Conservation (phyloP, 2,797 vertebrate genomes). For the Anabas testudineus region DNA sequence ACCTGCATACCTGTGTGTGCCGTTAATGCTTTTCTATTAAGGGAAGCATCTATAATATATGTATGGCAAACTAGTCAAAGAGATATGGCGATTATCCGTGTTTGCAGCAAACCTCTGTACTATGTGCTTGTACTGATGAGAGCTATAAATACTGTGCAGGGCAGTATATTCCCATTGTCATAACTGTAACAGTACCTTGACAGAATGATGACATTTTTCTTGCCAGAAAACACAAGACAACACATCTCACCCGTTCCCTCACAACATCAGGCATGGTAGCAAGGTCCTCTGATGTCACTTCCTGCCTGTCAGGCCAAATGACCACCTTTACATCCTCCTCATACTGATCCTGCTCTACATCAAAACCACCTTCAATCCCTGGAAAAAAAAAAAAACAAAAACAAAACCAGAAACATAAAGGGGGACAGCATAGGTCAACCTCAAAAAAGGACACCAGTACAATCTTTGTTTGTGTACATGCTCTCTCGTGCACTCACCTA, state of each 20-base stretch:
- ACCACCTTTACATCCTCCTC: constrained; percentile 96
- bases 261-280: constrained; percentile 92
- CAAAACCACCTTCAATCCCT: constrained; percentile 98
- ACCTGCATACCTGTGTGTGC: not conserved
- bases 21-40: not conserved
- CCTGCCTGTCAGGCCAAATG: constrained; percentile 94
- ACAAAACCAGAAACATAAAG: constrained; percentile 10
- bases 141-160: not conserved
- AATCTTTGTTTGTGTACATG: not conserved
- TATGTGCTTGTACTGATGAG: not conserved
- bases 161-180: not conserved
- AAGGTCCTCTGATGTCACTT: constrained; percentile 93
- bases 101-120: not conserved
- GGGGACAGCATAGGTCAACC: not conserved
- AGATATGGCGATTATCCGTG: not conserved
- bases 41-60: not conserved
- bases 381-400: too few species aligned
- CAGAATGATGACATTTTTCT: not conserved
- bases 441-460: not conserved
- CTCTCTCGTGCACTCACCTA: constrained; percentile 84
- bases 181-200: not conserved
- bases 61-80: not conserved
- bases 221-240: not conserved
- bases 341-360: constrained; percentile 95
- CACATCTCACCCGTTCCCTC: constrained; percentile 90